Evolutionary conservation across 2,888 invertebrate species (phyloP).

Genomic region (Blera fallax): DNA sequence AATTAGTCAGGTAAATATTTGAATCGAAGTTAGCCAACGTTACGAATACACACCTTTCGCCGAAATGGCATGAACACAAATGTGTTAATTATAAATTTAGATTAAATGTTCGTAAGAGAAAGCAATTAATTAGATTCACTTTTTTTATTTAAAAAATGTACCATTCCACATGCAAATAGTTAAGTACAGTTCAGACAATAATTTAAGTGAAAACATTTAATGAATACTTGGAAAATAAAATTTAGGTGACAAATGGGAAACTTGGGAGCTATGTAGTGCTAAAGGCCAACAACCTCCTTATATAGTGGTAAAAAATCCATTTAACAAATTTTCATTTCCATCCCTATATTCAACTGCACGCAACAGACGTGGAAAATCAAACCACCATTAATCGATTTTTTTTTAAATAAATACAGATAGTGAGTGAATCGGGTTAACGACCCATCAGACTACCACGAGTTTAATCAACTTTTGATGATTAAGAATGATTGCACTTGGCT

Average conservation of each 20-base stretch:
- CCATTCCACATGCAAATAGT: no score
- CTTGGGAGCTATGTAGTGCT: not conserved
- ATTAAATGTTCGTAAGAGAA: conserved; percentile 9
- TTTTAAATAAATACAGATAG: not conserved
- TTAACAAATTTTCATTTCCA: not conserved
- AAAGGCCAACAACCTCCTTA: not conserved
- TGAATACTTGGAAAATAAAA: not conserved
- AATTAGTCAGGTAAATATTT: conserved; percentile 12
- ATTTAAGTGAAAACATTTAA: not conserved
- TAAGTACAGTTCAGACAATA: not conserved
- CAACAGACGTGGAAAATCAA: not conserved
- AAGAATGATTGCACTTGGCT: not conserved
- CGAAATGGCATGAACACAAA: not conserved
- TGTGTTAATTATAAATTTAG: conserved; percentile 14
- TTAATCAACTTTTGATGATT: not conserved
- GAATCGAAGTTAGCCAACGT: conserved; percentile 4
- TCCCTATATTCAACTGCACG: not conserved
- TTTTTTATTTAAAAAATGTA: not conserved
- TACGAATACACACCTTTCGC: not conserved
- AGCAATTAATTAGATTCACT: conserved; percentile 23
- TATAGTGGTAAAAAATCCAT: not conserved
- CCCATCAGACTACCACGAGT: not conserved
- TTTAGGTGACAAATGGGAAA: conserved; percentile 10
- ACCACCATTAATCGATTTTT: conserved; percentile 4
- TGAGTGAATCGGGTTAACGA: not conserved